phyloP scores from a whole-genome alignment of 2,113 vertebrate species.

The Xiphias gladius region DNA sequence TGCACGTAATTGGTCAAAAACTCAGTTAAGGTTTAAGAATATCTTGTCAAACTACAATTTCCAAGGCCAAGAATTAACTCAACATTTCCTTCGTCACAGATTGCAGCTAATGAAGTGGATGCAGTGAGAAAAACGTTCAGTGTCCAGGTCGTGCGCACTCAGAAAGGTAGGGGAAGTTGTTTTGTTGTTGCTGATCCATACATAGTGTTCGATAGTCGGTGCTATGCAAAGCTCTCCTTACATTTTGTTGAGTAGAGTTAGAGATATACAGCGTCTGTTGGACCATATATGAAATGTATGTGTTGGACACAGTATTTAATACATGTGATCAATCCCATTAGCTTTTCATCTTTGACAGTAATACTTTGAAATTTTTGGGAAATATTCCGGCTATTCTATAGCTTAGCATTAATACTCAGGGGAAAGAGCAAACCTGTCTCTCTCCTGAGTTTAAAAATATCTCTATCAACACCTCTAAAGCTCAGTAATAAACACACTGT shows the following conservation, averaged over 20 bases:
- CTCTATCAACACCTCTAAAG: too few species aligned
- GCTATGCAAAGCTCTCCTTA: background rate
- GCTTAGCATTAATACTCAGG: background rate
- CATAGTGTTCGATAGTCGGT: background rate
- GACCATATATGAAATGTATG: too few species aligned
- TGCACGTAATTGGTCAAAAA: background rate
- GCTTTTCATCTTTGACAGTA: background rate
- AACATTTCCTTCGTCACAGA: conserved; percentile 63
- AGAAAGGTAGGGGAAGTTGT: conserved; percentile 61
- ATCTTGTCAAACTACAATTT: background rate
- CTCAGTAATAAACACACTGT: too few species aligned
- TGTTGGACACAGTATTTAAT: background rate
- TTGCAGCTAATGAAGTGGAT: conserved; percentile 83
- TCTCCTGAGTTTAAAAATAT: too few species aligned
- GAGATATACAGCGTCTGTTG: background rate
- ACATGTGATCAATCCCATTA: background rate
- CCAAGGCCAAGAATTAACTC: background rate
- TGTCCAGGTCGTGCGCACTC: conserved; percentile 58
- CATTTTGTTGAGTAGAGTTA: background rate
- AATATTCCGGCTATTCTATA: too few species aligned
- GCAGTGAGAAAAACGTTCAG: conserved; percentile 83
- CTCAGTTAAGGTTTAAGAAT: background rate
- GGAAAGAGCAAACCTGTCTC: too few species aligned
- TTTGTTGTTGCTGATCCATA: background rate
- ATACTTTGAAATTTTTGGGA: background rate